Percentiles rank a stretch among this genome's conserved stretches.
Evolutionary conservation across 2,113 vertebrate genomes (phyloP).

Genomic region (Mustelus asterias): DNA sequence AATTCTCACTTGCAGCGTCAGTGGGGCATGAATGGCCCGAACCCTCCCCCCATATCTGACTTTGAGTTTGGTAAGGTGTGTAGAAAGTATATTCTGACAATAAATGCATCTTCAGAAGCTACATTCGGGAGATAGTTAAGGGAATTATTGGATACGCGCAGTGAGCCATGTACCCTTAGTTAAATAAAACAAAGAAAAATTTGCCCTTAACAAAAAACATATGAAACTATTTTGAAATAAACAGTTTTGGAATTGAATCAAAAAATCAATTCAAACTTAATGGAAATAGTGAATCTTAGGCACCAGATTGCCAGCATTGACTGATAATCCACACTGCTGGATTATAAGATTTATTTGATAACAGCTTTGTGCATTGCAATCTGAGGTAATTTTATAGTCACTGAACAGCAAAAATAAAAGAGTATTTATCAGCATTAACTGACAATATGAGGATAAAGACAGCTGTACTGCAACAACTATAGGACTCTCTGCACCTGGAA

Average conservation of each 20-base stretch:
- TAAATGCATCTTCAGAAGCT: neutral
- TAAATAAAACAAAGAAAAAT: constrained; percentile 7
- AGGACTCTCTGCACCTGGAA: neutral
- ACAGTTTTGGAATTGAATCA: neutral
- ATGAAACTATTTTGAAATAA: neutral
- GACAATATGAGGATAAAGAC: constrained; percentile 3
- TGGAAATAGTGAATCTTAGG: neutral
- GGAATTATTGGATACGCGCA: neutral
- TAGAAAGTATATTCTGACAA: neutral
- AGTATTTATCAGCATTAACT: neutral
- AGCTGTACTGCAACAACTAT: neutral
- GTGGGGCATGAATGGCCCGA: no score
- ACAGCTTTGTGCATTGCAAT: neutral
- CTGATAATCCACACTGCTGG: neutral
- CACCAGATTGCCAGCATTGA: neutral
- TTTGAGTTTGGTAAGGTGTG: neutral
- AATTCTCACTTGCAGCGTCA: no score
- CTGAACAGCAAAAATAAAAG: neutral
- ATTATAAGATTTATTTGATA: neutral
- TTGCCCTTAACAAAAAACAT: neutral
- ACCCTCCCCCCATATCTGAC: no score
- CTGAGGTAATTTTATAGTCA: neutral
- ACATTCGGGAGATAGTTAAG: neutral
- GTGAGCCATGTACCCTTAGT: neutral
- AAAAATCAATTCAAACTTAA: neutral